These are phyloP conservation scores for Sitta carolinensis DNA, from an alignment of 2,797 vertebrate genomes.

Conservation along the genomic window DNA sequence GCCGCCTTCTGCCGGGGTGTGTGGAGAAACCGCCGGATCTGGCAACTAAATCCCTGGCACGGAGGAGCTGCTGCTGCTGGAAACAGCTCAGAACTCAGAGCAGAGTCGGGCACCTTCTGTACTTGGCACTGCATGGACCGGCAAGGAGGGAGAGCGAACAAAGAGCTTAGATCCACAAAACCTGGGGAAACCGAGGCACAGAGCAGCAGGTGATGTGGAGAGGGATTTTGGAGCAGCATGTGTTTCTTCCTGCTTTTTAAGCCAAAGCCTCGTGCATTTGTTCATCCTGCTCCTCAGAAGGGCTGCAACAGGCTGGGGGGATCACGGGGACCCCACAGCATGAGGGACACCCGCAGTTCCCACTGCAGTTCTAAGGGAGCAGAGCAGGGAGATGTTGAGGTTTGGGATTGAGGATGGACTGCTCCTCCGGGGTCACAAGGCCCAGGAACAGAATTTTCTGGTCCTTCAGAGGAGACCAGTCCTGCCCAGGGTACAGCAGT, in stretches of 20 bases:
- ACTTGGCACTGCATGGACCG: not conserved
- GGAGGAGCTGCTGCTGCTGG: not conserved
- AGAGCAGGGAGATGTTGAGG: not conserved
- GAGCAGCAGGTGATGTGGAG: not conserved
- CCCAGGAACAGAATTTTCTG: not conserved
- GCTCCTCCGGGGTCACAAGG: not conserved
- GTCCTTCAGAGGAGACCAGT: not conserved
- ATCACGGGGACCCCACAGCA: accelerated
- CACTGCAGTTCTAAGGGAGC: accelerated
- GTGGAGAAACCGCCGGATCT: not conserved
- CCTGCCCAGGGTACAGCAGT: not conserved
- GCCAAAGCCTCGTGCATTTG: not conserved
- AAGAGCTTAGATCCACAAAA: not conserved
- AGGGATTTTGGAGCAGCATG: not conserved
- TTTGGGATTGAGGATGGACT: not conserved
- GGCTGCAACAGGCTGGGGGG: not conserved
- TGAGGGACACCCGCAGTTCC: accelerated
- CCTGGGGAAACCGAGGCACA: not conserved
- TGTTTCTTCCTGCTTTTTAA: not conserved
- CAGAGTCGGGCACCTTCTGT: not conserved
- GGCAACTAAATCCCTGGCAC: slow-evolving; percentile 1
- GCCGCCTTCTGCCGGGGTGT: not conserved
- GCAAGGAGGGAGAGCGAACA: not conserved
- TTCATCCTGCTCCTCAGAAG: not conserved
- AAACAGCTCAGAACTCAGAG: not conserved